phyloP scores from a whole-genome alignment of 2,113 vertebrate species.

The Paramormyrops kingsleyae region DNA sequence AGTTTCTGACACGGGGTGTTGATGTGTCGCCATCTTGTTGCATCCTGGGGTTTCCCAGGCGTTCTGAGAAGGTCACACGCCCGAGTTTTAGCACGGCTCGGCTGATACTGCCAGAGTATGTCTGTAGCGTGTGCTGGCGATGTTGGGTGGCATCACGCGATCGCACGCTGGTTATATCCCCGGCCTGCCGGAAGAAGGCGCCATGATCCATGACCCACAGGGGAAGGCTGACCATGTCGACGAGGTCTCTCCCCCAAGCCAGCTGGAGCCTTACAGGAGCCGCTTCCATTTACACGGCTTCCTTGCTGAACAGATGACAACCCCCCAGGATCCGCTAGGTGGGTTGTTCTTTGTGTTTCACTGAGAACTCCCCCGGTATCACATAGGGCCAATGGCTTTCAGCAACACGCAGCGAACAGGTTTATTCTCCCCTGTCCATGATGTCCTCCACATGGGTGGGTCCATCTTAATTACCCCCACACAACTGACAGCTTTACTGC shows the following conservation, averaged over 20 bases:
- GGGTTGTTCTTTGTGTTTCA: not conserved
- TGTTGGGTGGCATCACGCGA: not conserved
- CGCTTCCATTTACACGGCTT: not conserved
- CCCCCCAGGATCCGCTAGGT: not conserved
- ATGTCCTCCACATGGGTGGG: not conserved
- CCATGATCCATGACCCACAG: not conserved
- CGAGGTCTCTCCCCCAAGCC: not conserved
- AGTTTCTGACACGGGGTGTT: constrained; percentile 55
- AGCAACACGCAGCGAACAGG: not conserved
- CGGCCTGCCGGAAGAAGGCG: not conserved
- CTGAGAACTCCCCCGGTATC: not conserved
- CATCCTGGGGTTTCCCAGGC: not conserved
- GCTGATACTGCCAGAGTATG: not conserved
- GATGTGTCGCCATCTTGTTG: constrained; percentile 44
- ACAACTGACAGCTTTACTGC: not conserved
- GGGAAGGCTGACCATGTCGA: not conserved
- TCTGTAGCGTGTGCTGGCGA: not conserved
- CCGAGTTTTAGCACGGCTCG: not conserved
- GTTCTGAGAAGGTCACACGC: not conserved
- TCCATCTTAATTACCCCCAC: not conserved
- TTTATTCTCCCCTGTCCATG: not conserved
- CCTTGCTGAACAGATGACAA: not conserved
- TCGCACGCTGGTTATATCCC: not conserved
- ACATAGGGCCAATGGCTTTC: not conserved
- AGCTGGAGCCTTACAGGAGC: not conserved